Conservation (phyloP, 1,140 invertebrate species). For the Leptestheria dahalacensis region DNA sequence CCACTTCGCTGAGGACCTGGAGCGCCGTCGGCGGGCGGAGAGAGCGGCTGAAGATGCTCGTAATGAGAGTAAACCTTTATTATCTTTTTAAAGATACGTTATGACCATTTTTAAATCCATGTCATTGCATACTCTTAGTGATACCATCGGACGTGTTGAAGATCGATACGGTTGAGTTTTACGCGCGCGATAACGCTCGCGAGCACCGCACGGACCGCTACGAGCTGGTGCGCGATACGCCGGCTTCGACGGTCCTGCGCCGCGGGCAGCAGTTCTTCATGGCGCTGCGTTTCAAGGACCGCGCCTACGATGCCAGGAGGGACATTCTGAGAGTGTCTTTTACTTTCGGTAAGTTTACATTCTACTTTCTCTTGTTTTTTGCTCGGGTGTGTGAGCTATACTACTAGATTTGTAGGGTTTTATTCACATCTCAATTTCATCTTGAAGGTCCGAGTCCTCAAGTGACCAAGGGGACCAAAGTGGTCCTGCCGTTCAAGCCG, state of each 20-base stretch:
- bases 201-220: conserved; percentile 45
- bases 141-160: conserved; percentile 32
- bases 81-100: neutral
- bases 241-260: conserved; percentile 36
- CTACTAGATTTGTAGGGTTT: neutral
- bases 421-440: neutral
- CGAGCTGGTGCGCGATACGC: conserved; percentile 38
- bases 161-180: conserved; percentile 42
- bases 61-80: neutral
- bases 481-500: conserved; percentile 31
- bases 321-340: conserved; percentile 43
- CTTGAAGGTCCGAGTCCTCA: conserved; percentile 39
- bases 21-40: conserved; percentile 11
- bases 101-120: neutral
- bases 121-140: conserved; percentile 3
- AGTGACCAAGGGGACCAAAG: conserved; percentile 42
- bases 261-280: conserved; percentile 46
- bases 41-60: conserved; percentile 12
- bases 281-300: conserved; percentile 36
- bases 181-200: conserved; percentile 41
- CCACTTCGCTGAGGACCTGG: conserved; percentile 13
- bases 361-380: too few species aligned
- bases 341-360: conserved; percentile 32
- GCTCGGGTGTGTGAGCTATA: too few species aligned
- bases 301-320: conserved; percentile 33